These are phyloP conservation scores for Lepidurus arcticus DNA, from an alignment of 1,140 invertebrate species.

Conservation along the genomic window DNA sequence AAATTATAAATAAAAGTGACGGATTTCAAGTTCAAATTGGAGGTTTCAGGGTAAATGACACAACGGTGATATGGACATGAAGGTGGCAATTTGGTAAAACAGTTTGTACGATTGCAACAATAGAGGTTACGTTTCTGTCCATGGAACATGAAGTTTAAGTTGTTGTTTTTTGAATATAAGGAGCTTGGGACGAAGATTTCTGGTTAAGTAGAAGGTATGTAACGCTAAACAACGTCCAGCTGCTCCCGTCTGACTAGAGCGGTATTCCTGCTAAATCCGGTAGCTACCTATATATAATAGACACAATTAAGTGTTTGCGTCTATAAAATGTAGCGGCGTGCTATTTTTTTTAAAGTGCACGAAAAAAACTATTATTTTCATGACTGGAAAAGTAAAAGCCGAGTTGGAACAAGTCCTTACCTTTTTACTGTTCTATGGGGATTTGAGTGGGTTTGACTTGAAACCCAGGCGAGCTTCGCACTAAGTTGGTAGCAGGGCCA, in stretches of 20 bases:
- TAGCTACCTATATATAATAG: neutral
- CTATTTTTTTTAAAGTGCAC: too few species aligned
- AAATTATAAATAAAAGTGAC: neutral
- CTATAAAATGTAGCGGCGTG: too few species aligned
- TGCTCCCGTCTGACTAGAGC: constrained; percentile 20
- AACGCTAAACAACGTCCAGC: neutral
- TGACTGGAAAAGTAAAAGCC: neutral
- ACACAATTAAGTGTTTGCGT: too few species aligned
- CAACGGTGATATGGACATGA: neutral
- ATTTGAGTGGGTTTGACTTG: neutral
- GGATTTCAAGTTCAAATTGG: neutral
- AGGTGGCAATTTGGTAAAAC: neutral
- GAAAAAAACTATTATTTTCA: too few species aligned
- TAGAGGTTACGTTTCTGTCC: neutral
- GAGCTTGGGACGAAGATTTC: neutral
- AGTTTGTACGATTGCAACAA: constrained; percentile 9
- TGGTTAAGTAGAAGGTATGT: constrained; percentile 9
- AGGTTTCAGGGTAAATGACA: neutral
- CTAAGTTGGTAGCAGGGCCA: neutral
- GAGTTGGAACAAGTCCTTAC: neutral
- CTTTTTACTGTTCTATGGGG: constrained; percentile 5
- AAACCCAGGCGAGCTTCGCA: constrained; percentile 3
- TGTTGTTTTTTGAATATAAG: constrained; percentile 2
- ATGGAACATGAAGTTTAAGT: neutral
- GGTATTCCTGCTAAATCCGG: neutral